These are phyloP conservation scores for Spheniscus mendiculus DNA, from an alignment of 2,113 vertebrate genomes.

Conservation along the genomic window DNA sequence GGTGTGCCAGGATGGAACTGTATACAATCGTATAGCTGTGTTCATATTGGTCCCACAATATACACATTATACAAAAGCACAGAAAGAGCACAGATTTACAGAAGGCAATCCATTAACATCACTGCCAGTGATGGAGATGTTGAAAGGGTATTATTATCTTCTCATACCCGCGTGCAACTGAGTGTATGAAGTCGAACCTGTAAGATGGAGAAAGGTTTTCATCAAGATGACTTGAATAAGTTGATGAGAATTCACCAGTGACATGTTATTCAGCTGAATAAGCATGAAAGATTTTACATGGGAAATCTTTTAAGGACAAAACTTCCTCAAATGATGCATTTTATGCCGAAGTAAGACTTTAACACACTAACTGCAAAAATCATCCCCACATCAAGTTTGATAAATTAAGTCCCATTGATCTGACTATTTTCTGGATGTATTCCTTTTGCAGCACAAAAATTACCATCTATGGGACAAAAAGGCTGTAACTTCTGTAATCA, in stretches of 20 bases:
- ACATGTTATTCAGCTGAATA: neutral
- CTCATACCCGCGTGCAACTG: slow-evolving; percentile 88
- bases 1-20: slow-evolving; percentile 77
- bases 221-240: neutral
- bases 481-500: neutral
- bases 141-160: slow-evolving; percentile 81
- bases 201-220: neutral
- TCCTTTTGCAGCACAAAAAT: neutral
- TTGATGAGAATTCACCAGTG: neutral
- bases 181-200: slow-evolving; percentile 84
- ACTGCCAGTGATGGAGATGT: slow-evolving; percentile 39
- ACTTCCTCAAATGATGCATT: neutral
- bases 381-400: too few species aligned
- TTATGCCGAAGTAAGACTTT: neutral
- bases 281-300: rapidly evolving
- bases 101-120: slow-evolving; percentile 83
- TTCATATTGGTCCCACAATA: slow-evolving; percentile 87
- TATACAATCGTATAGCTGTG: slow-evolving; percentile 74
- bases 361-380: neutral
- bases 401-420: neutral
- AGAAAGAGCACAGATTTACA: slow-evolving; percentile 81
- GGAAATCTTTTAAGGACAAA: neutral
- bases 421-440: neutral
- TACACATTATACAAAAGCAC: slow-evolving; percentile 76
- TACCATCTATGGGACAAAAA: neutral